These are phyloP conservation scores for Tinea pellionella DNA, from an alignment of 2,888 invertebrate species.

Conservation along the genomic window DNA sequence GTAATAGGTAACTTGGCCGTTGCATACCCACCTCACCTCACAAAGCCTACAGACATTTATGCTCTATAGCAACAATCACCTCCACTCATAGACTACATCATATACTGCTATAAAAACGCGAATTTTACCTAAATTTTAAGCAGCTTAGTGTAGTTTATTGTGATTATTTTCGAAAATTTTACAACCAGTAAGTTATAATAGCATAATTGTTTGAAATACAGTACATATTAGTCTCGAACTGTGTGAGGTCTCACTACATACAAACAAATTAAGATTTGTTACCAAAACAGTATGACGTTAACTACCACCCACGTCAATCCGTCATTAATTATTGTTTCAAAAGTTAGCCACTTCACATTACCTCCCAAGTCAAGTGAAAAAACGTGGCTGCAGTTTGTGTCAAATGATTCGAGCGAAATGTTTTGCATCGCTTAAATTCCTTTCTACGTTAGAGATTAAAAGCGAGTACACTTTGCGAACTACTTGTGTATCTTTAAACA, in stretches of 20 bases:
- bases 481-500: background rate
- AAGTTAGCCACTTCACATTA: conserved; percentile 47
- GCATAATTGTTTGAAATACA: too few relatives aligned
- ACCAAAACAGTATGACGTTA: conserved; percentile 58
- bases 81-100: too few relatives aligned
- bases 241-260: conserved; percentile 6
- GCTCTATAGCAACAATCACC: too few relatives aligned
- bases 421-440: conserved; percentile 10
- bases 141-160: too few relatives aligned
- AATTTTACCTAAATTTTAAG: too few relatives aligned
- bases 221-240: background rate
- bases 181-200: too few relatives aligned
- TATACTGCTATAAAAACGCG: too few relatives aligned
- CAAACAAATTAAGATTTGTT: conserved; percentile 44
- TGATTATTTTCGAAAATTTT: too few relatives aligned
- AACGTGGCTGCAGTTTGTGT: conserved; percentile 16
- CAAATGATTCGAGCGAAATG: background rate
- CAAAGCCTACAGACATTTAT: too few relatives aligned
- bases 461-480: background rate
- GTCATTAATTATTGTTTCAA: conserved; percentile 53
- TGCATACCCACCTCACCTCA: too few relatives aligned
- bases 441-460: background rate
- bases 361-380: conserved; percentile 48
- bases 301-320: conserved; percentile 49
- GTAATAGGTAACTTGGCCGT: too few relatives aligned